Evolutionary conservation across 2,888 invertebrate species (phyloP).

Genomic region (Venusia cambrica): DNA sequence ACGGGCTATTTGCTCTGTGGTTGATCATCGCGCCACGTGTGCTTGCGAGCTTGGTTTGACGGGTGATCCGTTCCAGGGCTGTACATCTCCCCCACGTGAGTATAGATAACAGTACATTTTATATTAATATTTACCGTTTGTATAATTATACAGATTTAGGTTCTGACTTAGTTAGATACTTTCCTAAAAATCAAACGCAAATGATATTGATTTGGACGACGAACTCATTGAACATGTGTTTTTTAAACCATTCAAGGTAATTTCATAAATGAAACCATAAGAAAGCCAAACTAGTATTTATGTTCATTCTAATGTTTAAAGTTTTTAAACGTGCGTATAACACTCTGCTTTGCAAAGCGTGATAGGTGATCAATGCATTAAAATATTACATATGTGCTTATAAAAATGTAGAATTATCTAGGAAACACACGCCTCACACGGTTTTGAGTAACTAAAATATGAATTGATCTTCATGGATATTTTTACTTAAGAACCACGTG

Average conservation of each 20-base stretch:
- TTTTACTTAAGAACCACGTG: constrained; percentile 53
- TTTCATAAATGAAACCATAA: constrained; percentile 6
- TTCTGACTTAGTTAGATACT: no score
- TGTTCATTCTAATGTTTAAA: constrained; percentile 6
- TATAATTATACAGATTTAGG: no score
- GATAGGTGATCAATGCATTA: constrained; percentile 64
- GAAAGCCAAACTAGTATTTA: constrained; percentile 5
- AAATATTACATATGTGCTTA: constrained; percentile 54
- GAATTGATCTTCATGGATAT: constrained; percentile 54
- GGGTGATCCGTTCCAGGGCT: constrained; percentile 84
- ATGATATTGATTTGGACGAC: no score
- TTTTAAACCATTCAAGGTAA: constrained; percentile 9
- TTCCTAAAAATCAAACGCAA: no score
- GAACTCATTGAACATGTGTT: neutral
- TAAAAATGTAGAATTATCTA: constrained; percentile 43
- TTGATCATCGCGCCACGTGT: constrained; percentile 84
- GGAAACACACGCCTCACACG: constrained; percentile 68
- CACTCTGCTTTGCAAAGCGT: constrained; percentile 76
- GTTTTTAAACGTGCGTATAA: constrained; percentile 51
- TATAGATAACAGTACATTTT: constrained; percentile 8
- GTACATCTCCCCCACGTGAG: constrained; percentile 67
- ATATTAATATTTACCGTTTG: constrained; percentile 7
- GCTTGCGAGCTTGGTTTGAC: constrained; percentile 81
- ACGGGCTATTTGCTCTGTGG: constrained; percentile 79
- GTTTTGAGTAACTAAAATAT: constrained; percentile 60